phyloP scores from a whole-genome alignment of 2,888 invertebrate species.

The Strigamia maritima region DNA sequence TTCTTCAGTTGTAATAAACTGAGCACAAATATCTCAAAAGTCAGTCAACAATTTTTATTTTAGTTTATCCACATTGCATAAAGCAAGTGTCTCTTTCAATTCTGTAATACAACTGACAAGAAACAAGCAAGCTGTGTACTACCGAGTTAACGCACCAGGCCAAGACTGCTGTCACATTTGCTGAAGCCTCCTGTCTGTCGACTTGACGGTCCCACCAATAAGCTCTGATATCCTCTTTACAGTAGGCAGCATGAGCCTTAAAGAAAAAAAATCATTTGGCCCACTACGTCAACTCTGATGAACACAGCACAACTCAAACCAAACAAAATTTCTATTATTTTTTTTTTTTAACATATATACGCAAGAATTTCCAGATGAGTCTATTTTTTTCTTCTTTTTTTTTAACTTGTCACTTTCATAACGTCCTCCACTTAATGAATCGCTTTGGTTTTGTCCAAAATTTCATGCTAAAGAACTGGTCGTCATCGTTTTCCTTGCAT shows the following conservation, averaged over 20 bases:
- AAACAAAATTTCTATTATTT: not conserved
- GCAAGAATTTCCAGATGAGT: not conserved
- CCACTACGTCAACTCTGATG: constrained; percentile 18
- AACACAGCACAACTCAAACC: not conserved
- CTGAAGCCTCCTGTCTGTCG: constrained; percentile 30
- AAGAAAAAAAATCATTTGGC: not conserved
- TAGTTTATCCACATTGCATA: not conserved
- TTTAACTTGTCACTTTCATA: not conserved
- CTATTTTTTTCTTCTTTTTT: not conserved
- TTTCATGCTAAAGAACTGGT: constrained; percentile 26
- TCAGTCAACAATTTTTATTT: not conserved
- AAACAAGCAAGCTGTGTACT: constrained; percentile 24
- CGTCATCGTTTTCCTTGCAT: constrained; percentile 15
- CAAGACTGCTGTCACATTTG: constrained; percentile 25
- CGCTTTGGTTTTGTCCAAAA: constrained; percentile 12
- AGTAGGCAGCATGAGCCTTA: not conserved
- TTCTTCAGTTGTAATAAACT: too few relatives aligned
- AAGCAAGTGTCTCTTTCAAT: not conserved
- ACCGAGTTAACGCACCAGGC: constrained; percentile 10
- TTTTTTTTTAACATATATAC: not conserved
- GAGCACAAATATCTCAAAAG: too few relatives aligned
- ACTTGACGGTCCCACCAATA: not conserved
- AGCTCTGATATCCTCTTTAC: constrained; percentile 31
- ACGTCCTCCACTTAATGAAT: not conserved
- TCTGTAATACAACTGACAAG: constrained; percentile 11